These are phyloP conservation scores for Melanotus villosus DNA, from an alignment of 2,888 invertebrate species.

Conservation along the genomic window DNA sequence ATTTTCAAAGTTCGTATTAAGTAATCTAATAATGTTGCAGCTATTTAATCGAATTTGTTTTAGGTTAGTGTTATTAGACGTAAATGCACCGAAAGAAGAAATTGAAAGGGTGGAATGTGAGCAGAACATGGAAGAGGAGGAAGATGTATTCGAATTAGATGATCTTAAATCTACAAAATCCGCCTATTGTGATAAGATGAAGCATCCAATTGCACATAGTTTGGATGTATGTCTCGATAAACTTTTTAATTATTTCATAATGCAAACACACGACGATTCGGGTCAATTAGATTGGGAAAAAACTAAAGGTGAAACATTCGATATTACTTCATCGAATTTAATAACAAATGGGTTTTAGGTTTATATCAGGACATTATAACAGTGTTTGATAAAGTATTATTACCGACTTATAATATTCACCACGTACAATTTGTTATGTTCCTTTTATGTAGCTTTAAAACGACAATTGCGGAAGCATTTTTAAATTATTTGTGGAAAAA, in stretches of 20 bases:
- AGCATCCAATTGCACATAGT: constrained; percentile 74
- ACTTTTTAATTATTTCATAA: constrained; percentile 78
- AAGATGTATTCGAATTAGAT: not conserved
- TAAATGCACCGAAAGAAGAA: constrained; percentile 75
- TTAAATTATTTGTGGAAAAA: constrained; percentile 82
- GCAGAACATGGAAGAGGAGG: constrained; percentile 63
- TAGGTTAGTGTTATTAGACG: constrained; percentile 83
- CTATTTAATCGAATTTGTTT: too few relatives aligned
- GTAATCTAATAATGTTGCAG: too few relatives aligned
- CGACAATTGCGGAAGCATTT: constrained; percentile 75
- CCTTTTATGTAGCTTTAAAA: constrained; percentile 79
- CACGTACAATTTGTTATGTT: constrained; percentile 86
- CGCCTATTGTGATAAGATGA: constrained; percentile 62
- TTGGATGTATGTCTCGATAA: constrained; percentile 86
- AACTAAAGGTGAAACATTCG: constrained; percentile 68
- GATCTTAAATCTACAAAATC: constrained; percentile 62
- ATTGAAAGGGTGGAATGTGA: constrained; percentile 71
- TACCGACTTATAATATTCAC: constrained; percentile 87
- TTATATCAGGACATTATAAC: constrained; percentile 75
- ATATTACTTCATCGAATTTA: too few relatives aligned
- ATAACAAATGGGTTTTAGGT: too few relatives aligned
- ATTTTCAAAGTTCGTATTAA: constrained; percentile 78
- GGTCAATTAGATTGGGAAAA: constrained; percentile 71
- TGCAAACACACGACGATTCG: constrained; percentile 70
- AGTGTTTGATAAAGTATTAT: constrained; percentile 84